These are phyloP conservation scores for Liodrosophila aerea DNA, from an alignment of 2,888 invertebrate genomes.

Conservation along the genomic window DNA sequence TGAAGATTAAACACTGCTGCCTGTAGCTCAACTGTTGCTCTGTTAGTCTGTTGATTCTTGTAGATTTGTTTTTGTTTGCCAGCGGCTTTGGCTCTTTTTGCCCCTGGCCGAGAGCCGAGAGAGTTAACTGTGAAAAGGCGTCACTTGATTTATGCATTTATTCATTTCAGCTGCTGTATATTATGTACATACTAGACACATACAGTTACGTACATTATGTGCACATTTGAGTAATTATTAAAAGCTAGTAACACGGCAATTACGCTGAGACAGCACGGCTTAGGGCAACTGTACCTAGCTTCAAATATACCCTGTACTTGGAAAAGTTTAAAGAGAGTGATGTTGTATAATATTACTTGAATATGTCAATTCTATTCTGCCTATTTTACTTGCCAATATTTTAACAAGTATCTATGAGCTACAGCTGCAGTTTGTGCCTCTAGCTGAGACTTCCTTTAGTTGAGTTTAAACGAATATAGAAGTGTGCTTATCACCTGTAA, in stretches of 20 bases:
- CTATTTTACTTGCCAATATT: too few relatives aligned
- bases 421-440: too few relatives aligned
- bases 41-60: slow-evolving; percentile 36
- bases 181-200: slow-evolving; percentile 27
- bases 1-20: slow-evolving; percentile 33
- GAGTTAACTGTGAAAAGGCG: slow-evolving; percentile 71
- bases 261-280: slow-evolving; percentile 17
- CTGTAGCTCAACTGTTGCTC: slow-evolving; percentile 14
- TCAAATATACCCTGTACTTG: slow-evolving; percentile 11
- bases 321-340: background rate
- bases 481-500: background rate
- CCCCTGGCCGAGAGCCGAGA: slow-evolving; percentile 21
- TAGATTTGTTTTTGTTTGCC: slow-evolving; percentile 45
- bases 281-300: slow-evolving; percentile 48
- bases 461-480: background rate
- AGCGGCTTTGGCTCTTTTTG: slow-evolving; percentile 40
- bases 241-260: slow-evolving; percentile 44
- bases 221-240: slow-evolving; percentile 48
- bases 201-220: slow-evolving; percentile 17
- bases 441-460: too few relatives aligned
- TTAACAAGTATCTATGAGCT: too few relatives aligned
- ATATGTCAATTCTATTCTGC: too few relatives aligned
- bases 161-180: slow-evolving; percentile 51
- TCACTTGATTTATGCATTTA: slow-evolving; percentile 72
- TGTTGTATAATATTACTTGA: too few relatives aligned